phyloP scores from a whole-genome alignment of 1,140 invertebrate species.

The Centruroides sculpturatus region DNA sequence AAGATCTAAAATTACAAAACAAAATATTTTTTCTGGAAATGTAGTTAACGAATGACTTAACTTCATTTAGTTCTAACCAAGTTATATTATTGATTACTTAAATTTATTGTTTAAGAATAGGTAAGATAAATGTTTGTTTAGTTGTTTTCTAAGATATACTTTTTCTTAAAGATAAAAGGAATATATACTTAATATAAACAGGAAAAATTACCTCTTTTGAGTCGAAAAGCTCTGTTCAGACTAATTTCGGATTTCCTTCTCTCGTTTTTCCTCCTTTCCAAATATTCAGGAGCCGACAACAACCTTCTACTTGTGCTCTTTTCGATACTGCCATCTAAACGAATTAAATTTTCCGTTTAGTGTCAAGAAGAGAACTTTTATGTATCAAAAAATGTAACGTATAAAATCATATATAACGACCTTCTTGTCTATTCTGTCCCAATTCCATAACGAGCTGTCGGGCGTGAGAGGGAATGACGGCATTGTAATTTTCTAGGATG shows the following conservation, averaged over 20 bases:
- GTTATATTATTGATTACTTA: no score
- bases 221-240: constrained; percentile 15
- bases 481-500: constrained; percentile 87
- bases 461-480: constrained; percentile 82
- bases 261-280: constrained; percentile 60
- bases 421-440: constrained; percentile 16
- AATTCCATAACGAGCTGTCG: constrained; percentile 82
- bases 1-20: no score
- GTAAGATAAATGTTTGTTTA: no score
- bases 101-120: no score
- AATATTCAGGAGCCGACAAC: constrained; percentile 73
- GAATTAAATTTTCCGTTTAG: no score
- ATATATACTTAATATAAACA: background rate
- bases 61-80: no score
- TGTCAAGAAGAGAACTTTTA: no score
- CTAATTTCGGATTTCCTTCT: constrained; percentile 42
- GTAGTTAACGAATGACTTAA: no score
- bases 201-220: constrained; percentile 8
- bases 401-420: constrained; percentile 1
- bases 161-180: background rate
- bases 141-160: no score
- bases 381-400: no score
- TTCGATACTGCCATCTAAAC: constrained; percentile 21
- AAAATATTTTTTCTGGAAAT: no score
- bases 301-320: constrained; percentile 47